phyloP scores from a whole-genome alignment of 2,113 vertebrate genomes.

The Circaetus cinerascens region DNA sequence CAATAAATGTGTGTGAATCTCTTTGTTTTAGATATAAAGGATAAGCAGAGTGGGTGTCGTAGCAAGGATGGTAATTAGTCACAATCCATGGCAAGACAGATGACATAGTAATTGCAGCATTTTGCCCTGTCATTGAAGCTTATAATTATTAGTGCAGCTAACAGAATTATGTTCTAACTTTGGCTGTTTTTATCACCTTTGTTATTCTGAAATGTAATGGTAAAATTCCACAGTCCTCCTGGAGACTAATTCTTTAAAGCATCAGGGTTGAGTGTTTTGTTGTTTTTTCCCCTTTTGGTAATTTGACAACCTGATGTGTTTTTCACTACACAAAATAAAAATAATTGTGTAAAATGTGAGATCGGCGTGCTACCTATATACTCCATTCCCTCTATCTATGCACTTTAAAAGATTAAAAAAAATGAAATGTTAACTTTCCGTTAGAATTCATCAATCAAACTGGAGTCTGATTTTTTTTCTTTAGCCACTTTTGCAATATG shows the following conservation, averaged over 20 bases:
- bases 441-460: conserved; percentile 11
- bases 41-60: conserved; percentile 67
- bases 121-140: conserved; percentile 77
- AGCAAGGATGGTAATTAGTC: conserved; percentile 77
- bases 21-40: conserved; percentile 50
- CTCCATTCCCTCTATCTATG: background rate
- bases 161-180: conserved; percentile 68
- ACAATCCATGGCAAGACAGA: conserved; percentile 76
- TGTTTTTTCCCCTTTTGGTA: background rate
- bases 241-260: conserved; percentile 14
- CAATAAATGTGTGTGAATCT: conserved; percentile 52
- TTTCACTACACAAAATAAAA: background rate
- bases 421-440: background rate
- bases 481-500: background rate
- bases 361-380: background rate
- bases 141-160: conserved; percentile 84
- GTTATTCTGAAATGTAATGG: conserved; percentile 59
- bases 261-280: background rate
- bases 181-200: conserved; percentile 64
- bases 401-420: background rate
- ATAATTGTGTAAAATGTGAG: background rate
- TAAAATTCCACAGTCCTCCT: conserved; percentile 60
- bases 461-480: background rate
- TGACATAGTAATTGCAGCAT: conserved; percentile 84
- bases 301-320: background rate